A percentile compares a stretch with the other conserved stretches of the same genome.
These are phyloP conservation scores for Habropoda laboriosa DNA, from an alignment of 1,140 invertebrate species.

Conservation along the genomic window DNA sequence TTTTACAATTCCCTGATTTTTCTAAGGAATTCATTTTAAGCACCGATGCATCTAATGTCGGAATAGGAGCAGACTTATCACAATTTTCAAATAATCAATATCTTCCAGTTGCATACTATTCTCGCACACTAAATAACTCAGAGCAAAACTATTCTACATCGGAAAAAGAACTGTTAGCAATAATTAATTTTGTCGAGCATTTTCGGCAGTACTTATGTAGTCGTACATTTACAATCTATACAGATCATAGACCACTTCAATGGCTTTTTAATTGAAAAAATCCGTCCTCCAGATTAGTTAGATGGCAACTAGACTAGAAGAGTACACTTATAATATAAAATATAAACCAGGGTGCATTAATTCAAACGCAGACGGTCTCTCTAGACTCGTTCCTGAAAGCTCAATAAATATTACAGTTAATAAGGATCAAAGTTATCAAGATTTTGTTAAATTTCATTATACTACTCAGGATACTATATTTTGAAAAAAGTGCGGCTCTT, in stretches of 20 bases:
- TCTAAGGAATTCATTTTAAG: background rate
- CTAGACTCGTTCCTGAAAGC: background rate
- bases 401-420: background rate
- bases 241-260: background rate
- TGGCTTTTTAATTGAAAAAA: constrained; percentile 11
- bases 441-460: constrained; percentile 26
- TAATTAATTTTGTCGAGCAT: background rate
- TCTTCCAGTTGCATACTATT: background rate
- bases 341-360: background rate
- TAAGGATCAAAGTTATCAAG: background rate
- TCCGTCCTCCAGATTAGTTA: background rate
- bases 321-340: background rate
- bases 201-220: background rate
- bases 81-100: background rate
- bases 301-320: constrained; percentile 2
- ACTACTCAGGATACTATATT: too few species aligned
- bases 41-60: background rate
- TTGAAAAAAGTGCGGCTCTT: too few species aligned
- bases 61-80: background rate
- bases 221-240: background rate
- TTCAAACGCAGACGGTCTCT: background rate
- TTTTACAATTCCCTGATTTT: constrained; percentile 4
- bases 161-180: background rate
- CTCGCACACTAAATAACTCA: background rate
- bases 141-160: constrained; percentile 3